A percentile compares a stretch with the other conserved stretches of the same genome.
Evolutionary conservation across 2,797 vertebrate genomes (phyloP).

Genomic region (Natrix natrix): DNA sequence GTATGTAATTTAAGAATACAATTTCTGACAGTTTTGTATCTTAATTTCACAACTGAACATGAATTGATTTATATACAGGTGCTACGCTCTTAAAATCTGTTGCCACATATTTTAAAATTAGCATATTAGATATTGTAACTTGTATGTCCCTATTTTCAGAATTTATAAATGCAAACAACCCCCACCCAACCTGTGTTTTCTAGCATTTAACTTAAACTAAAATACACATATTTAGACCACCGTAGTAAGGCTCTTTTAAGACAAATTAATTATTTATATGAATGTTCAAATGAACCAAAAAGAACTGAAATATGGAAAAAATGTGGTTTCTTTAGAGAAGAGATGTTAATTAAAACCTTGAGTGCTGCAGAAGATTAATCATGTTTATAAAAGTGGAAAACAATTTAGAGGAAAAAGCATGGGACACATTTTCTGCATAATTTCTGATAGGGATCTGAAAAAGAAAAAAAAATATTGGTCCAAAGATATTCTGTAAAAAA

Average conservation of each 20-base stretch:
- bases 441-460: not conserved
- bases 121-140: not conserved
- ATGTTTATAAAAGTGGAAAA: not conserved
- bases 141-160: not conserved
- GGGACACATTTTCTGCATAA: not conserved
- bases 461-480: not conserved
- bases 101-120: conserved; percentile 8
- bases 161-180: not conserved
- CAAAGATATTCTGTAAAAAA: not conserved
- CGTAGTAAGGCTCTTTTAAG: not conserved
- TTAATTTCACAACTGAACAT: not conserved
- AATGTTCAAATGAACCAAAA: not conserved
- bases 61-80: not conserved
- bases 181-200: not conserved
- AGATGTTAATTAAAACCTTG: not conserved
- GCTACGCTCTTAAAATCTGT: not conserved
- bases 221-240: not conserved
- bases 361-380: not conserved
- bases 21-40: conserved; percentile 11
- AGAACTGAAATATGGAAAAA: not conserved
- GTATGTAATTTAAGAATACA: not conserved
- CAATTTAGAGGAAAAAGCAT: not conserved
- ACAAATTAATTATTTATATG: conserved; percentile 22
- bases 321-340: not conserved
- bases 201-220: not conserved